Base-by-base conservation (phyloP, 2,113 vertebrate species). In the Elgaria multicarinata region DNA sequence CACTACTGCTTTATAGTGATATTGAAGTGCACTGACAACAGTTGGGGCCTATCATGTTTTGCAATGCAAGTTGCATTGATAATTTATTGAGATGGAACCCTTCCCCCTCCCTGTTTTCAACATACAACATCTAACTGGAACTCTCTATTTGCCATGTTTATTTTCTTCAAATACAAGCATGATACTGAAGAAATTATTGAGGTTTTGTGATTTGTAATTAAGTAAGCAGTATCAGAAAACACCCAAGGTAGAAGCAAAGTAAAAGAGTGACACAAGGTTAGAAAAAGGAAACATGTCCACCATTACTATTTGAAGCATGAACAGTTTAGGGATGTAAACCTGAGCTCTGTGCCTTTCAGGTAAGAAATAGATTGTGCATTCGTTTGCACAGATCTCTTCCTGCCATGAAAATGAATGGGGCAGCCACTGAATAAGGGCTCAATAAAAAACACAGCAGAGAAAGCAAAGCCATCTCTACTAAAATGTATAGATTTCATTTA, bases 41-140 rank as follows among this genome's bases (percentile, higher is more conserved):
- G n/a, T n/a, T n/a, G n/a, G n/a, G n/a, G n/a, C n/a, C n/a, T 3
- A 64, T 93, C 82, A 90, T 96, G 89, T 92, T 95, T 96, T 95
- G 90, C 13, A 79, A 55, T 79, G 33, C 50, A 79, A 20, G 53
- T 64, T 64, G 36, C 14, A 31, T 33, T 50, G 46, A 33, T 79
- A 26, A 24, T 64, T 42, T 13, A 28, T 39, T 64, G n/a, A 28
- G 36, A 10, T 81, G n/a, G 69, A 62, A 7, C 24, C 36, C 50
- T 66, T 12, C n/a, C n/a, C 36, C 71, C 36, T 5, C 14, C 39
- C 64, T 44, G 71, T 76, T 69, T 79, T 67, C 22, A 67, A 66
- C 26, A 69, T 9, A 46, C 7, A n/a, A 33, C 71, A 20, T 44
- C 42, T 12, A 71, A 28, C 18, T 84, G 66, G 83, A 71, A 50